Base-by-base conservation (phyloP, 2,888 invertebrate species). In the Nycteola revayana region DNA sequence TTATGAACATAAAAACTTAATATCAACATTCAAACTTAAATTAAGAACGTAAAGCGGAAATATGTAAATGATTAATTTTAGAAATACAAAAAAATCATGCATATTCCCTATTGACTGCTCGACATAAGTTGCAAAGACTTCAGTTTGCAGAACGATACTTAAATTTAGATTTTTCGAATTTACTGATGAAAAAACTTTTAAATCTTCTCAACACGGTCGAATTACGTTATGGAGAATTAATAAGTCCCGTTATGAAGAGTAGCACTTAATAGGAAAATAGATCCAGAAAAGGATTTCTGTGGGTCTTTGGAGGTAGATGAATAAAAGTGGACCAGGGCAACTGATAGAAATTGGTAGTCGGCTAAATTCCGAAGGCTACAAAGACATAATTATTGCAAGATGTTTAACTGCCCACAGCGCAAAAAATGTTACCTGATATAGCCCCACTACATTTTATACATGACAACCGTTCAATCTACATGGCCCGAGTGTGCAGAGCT, bases 391-490 rank as follows among this genome's bases (percentile, higher is more conserved):
- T n/a, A n/a, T 23, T 35, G 23, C 10, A 31, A 18, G 31, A 38
- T 28, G 21, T 28, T 32, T 28, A 30, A 20, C 20, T 39, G 17
- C 30, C 34, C 14, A 34, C 28, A 14, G 14, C 14, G 5, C 14
- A 14, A 14, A 14, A 3, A 14, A 2, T 29, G 10, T 38, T 32
- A 21, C 30, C 25, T 22, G 36, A 30, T 26, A 17, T 27, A 8
- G 14, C 24, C 25, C 27, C 33, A 27, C 14, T 25, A 25, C 14
- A 28, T 18, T 30, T 34, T 9, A 27, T 30, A 10, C 34, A 39
- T n/a, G 39, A 39, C n/a, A 34, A 39, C 25, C 14, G 34, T 24
- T 27, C 26, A 8, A 29, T 38, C 7, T 31, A 37, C 26, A 31
- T 7, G 10, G 21, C 18, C 8, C 17, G 29, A 17, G 14, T 28